These are phyloP conservation scores for Oreohelix idahoensis DNA, from an alignment of 1,140 invertebrate species.

Conservation along the genomic window DNA sequence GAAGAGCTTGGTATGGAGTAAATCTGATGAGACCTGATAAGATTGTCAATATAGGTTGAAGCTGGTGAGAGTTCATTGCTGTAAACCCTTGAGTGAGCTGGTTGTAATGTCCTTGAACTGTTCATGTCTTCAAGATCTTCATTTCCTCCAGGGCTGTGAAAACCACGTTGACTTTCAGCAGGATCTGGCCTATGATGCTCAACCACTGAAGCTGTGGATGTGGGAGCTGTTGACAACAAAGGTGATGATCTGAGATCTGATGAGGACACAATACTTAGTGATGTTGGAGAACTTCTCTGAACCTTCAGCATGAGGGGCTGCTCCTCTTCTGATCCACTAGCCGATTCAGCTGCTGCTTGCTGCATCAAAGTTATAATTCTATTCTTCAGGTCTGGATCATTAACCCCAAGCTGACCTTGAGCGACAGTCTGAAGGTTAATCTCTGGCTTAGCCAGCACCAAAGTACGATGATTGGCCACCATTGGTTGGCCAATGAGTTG, in stretches of 20 bases:
- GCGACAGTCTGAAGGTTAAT: constrained; percentile 20
- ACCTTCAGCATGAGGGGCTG: constrained; percentile 51
- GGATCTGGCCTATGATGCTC: background rate
- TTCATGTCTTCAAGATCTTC: background rate
- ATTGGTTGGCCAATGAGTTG: constrained; percentile 54
- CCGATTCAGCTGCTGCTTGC: constrained; percentile 25
- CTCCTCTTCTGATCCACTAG: constrained; percentile 26
- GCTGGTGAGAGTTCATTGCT: background rate
- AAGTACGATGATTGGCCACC: constrained; percentile 44
- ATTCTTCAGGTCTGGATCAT: constrained; percentile 34
- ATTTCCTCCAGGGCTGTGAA: background rate
- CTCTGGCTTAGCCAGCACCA: constrained; percentile 33
- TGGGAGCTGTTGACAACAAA: background rate
- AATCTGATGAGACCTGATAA: constrained; percentile 10
- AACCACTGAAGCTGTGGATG: background rate
- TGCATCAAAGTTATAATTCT: constrained; percentile 12
- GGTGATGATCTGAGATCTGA: constrained; percentile 24
- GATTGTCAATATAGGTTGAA: constrained; percentile 1
- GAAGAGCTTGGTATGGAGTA: constrained; percentile 7
- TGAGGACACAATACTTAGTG: background rate
- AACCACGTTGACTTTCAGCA: background rate
- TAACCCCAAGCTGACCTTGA: constrained; percentile 43
- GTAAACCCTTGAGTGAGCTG: background rate
- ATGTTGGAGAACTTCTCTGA: constrained; percentile 29
- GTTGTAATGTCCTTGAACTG: background rate